Percentiles rank a stretch among this genome's conserved stretches.
Conservation (phyloP, 2,888 invertebrate genomes). For the Lithophane ornitopus region DNA sequence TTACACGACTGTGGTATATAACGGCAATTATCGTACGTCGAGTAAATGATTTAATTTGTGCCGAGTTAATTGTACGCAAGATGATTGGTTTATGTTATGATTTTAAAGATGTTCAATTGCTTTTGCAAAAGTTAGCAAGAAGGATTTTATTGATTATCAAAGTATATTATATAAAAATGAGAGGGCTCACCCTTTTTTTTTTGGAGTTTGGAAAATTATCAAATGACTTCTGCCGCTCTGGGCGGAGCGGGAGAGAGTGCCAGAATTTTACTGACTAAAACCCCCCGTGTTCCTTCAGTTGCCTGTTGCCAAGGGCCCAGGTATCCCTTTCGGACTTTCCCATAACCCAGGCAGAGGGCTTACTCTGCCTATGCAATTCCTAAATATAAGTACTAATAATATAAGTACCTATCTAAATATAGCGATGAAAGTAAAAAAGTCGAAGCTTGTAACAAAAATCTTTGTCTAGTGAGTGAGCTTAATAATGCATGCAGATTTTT, state of each 20-base stretch:
- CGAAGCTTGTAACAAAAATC: background rate
- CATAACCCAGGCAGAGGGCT: too few species aligned
- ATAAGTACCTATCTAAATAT: background rate
- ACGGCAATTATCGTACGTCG: constrained; percentile 59
- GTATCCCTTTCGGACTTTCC: too few species aligned
- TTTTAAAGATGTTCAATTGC: constrained; percentile 16
- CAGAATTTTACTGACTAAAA: too few species aligned
- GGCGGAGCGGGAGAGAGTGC: too few species aligned
- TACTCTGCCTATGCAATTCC: background rate
- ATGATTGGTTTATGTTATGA: constrained; percentile 30
- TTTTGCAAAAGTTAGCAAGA: background rate
- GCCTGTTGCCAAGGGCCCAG: too few species aligned
- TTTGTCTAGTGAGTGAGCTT: background rate
- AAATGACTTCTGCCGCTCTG: too few species aligned
- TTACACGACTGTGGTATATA: constrained; percentile 52
- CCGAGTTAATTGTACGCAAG: constrained; percentile 25
- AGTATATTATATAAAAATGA: too few species aligned
- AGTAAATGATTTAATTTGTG: constrained; percentile 48
- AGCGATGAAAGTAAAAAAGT: background rate
- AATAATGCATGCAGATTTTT: background rate
- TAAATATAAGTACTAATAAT: too few species aligned
- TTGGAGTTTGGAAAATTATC: too few species aligned
- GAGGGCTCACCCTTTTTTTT: too few species aligned
- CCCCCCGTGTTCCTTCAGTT: too few species aligned
- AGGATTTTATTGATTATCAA: background rate